A percentile compares a stretch with the other conserved stretches of the same genome.
phyloP scores from a whole-genome alignment of 2,888 invertebrate species.

The Watsonalla binaria region DNA sequence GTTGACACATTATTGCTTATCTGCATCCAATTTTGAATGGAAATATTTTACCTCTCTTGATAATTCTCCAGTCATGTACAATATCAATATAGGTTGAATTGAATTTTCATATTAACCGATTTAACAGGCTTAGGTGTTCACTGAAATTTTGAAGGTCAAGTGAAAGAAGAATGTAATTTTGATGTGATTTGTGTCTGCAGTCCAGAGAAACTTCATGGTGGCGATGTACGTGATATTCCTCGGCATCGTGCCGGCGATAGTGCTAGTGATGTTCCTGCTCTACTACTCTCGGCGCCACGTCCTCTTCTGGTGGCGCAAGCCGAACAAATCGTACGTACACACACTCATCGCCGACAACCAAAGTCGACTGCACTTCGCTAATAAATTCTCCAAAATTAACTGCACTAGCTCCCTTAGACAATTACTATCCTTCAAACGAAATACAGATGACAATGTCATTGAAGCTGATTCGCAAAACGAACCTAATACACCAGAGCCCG shows the following conservation, averaged over 20 bases:
- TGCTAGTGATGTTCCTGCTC: constrained; percentile 82
- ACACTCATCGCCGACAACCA: constrained; percentile 17
- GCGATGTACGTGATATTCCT: constrained; percentile 93
- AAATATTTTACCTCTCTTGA: no score
- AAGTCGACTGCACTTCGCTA: constrained; percentile 9
- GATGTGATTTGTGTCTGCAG: constrained; percentile 63
- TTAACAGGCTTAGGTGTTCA: no score
- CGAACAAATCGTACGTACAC: constrained; percentile 73
- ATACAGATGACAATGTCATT: neutral
- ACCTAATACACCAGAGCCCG: constrained; percentile 1
- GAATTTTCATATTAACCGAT: no score
- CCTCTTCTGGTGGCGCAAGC: constrained; percentile 71
- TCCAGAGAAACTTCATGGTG: constrained; percentile 86
- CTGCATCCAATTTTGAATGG: no score
- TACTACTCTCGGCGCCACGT: constrained; percentile 88
- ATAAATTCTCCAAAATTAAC: constrained; percentile 22
- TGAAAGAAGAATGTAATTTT: neutral
- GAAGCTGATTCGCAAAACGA: constrained; percentile 6
- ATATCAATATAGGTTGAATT: no score
- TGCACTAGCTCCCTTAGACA: constrained; percentile 18
- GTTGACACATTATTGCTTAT: no score
- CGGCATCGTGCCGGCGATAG: constrained; percentile 87
- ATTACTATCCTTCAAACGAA: constrained; percentile 19
- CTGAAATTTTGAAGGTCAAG: neutral
- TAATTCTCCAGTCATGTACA: no score